Conservation (phyloP, 2,113 vertebrate species). For the Muntiacus reevesi region DNA sequence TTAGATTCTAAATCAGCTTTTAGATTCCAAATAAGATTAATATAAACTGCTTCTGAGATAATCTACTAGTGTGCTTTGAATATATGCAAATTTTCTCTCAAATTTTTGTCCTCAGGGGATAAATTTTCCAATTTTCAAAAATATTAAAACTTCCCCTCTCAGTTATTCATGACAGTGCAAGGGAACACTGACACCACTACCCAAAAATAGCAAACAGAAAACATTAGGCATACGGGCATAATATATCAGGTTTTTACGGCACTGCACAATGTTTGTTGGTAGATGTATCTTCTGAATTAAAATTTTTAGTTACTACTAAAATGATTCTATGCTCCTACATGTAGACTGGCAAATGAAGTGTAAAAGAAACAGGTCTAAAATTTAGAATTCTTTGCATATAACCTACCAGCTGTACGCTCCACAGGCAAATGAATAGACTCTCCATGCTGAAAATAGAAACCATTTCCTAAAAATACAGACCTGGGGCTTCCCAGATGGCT, state of each 20-base stretch:
- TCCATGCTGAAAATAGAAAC: background rate
- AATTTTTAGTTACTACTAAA: background rate
- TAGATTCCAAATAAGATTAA: background rate
- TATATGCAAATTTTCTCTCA: background rate
- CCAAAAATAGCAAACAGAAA: background rate
- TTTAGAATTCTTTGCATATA: background rate
- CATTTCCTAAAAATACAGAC: background rate
- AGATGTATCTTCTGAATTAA: background rate
- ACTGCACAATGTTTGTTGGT: background rate
- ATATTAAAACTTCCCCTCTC: background rate
- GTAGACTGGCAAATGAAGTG: background rate
- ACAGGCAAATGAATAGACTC: background rate
- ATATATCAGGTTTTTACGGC: background rate
- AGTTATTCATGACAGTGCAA: background rate
- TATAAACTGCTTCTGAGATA: background rate
- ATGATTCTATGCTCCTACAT: background rate
- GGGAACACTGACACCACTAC: background rate
- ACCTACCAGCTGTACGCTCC: background rate
- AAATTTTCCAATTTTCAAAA: slow-evolving; percentile 33
- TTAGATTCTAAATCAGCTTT: background rate
- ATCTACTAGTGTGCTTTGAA: background rate
- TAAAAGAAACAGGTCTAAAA: background rate
- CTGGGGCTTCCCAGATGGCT: background rate
- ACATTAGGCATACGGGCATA: background rate
- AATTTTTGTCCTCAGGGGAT: background rate